These are phyloP conservation scores for Sebastes variabilis DNA, from an alignment of 2,797 vertebrate species.

Conservation along the genomic window DNA sequence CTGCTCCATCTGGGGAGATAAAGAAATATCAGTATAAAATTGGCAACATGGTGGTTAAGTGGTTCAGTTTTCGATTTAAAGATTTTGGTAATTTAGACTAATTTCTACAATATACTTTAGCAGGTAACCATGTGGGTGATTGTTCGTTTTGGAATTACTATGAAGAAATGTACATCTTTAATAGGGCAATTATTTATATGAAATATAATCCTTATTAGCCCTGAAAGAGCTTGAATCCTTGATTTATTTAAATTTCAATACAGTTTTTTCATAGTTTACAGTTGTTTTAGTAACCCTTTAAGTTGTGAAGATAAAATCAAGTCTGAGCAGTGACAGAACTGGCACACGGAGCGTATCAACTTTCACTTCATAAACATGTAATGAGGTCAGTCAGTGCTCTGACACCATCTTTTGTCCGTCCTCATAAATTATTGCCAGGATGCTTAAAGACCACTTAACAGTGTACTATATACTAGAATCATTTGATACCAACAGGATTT, in stretches of 20 bases:
- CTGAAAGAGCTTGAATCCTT: background rate
- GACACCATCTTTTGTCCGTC: slow-evolving; percentile 59
- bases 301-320: slow-evolving; percentile 48
- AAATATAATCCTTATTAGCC: background rate
- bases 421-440: slow-evolving; percentile 74
- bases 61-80: background rate
- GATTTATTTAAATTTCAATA: background rate
- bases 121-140: background rate
- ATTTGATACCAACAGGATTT: slow-evolving; percentile 33
- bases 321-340: slow-evolving; percentile 24
- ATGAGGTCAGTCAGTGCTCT: slow-evolving; percentile 57
- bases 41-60: background rate
- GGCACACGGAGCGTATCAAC: slow-evolving; percentile 40
- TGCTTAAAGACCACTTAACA: slow-evolving; percentile 69
- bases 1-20: slow-evolving; percentile 62
- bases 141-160: background rate
- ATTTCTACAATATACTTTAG: background rate
- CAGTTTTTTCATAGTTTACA: background rate
- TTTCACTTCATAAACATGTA: slow-evolving; percentile 64
- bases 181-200: background rate
- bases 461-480: slow-evolving; percentile 44
- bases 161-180: background rate
- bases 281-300: background rate
- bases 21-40: background rate
- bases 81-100: background rate